Base-by-base conservation (phyloP, 2,888 invertebrate species). In the Caenorhabditis doughertyi region DNA sequence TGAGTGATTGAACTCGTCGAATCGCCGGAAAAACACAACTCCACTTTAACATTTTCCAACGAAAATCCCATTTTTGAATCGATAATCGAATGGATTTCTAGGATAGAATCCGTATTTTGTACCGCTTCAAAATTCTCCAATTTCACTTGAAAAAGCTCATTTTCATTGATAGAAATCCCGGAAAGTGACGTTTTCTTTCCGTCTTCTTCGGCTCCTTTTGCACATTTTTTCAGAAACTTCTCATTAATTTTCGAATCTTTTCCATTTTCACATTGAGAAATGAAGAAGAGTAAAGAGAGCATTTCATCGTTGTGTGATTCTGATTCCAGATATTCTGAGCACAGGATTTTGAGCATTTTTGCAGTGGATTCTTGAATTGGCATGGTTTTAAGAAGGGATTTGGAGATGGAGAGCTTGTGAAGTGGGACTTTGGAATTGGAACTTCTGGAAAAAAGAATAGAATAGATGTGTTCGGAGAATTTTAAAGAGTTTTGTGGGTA, bases 81-180 rank as follows among this genome's bases (percentile, higher is more conserved):
- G 32, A 82, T 32, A 7, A 55, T 16, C 5, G 42, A 32, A 0
- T 44, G 56, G 3, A 82, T 62, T n/a, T 62, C 49, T 2, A 77
- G 53, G 18, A 47, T 64, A 0, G 79, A 73, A 58, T 83, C 74
- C 18, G 73, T 79, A 13, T 73, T 83, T 51, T 83, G 83, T 9
- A 83, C 42, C 5, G 73, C 56, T 21, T 83, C 74, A 25, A 83
- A 79, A 32, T 60, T 68, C 23, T 68, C 73, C 2, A 74, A 56
- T 55, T 74, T 58, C 16, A 62, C 62, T 13, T 7, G 21, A 25
- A 74, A 70, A 7, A 53, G n/a, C 23, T 73, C 35, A 2, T 49
- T 42, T n/a, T 68, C 68, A n/a, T 8, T 39, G 16, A 74, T 35
- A 1, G 60, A 23, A 21, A 68, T 56, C 18, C 60, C n/a, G 18